phyloP scores from a whole-genome alignment of 2,113 vertebrate species.

The Gallinago paraguaiae region DNA sequence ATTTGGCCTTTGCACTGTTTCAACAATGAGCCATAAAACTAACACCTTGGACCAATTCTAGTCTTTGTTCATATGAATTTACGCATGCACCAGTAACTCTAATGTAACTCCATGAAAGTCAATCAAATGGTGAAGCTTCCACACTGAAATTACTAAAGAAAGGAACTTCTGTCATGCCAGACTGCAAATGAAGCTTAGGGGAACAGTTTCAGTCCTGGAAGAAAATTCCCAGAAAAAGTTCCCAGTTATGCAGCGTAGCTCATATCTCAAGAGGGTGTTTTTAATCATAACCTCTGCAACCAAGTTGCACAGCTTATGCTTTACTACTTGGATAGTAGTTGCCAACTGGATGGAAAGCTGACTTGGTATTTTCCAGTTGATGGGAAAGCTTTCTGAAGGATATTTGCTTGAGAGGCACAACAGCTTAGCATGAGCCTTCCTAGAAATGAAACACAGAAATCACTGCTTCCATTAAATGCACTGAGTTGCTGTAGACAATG shows the following conservation, averaged over 20 bases:
- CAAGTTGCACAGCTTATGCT: background rate
- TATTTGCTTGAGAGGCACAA: background rate
- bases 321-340: constrained; percentile 10
- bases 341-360: constrained; percentile 39
- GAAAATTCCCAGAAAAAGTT: background rate
- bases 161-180: constrained; percentile 22
- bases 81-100: background rate
- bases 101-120: background rate
- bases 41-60: constrained; percentile 2
- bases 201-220: background rate
- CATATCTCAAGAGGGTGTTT: background rate
- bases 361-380: constrained; percentile 7
- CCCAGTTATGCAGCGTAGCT: background rate
- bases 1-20: constrained; percentile 32
- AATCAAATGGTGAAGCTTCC: background rate
- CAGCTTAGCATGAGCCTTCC: background rate
- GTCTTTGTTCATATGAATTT: constrained; percentile 9
- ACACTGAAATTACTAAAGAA: constrained; percentile 19
- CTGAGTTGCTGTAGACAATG: background rate
- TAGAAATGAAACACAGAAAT: background rate
- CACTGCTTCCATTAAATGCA: background rate
- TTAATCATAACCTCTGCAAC: constrained; percentile 17
- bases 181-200: constrained; percentile 24
- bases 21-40: constrained; percentile 33
- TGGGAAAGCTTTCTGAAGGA: background rate